A percentile compares a stretch with the other conserved stretches of the same genome.
phyloP scores from a whole-genome alignment of 2,113 vertebrate species.

The Megalops atlanticus region DNA sequence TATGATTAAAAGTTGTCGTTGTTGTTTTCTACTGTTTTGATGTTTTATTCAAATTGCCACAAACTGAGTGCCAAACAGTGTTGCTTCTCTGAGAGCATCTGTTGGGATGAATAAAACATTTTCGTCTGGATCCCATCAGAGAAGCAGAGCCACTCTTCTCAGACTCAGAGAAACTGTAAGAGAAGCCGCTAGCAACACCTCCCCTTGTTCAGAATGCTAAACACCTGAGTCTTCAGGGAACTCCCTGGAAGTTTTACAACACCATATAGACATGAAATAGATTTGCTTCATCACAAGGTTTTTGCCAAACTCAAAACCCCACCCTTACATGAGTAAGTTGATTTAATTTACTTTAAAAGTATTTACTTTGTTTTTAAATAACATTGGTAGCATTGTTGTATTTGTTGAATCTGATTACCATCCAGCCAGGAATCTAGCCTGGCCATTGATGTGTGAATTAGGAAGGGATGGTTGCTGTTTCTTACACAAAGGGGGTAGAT shows the following conservation, averaged over 20 bases:
- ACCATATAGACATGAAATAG: background rate
- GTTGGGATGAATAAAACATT: constrained; percentile 14
- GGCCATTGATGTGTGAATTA: no score
- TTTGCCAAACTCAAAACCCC: no score
- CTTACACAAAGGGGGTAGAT: no score
- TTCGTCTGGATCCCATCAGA: background rate
- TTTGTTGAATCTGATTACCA: no score
- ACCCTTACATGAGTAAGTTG: no score
- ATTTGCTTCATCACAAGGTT: background rate
- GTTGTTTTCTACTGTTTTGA: background rate
- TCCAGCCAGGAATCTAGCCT: no score
- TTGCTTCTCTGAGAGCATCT: background rate
- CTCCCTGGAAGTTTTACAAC: no score
- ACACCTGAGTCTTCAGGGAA: background rate
- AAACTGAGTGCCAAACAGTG: background rate
- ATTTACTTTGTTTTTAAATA: no score
- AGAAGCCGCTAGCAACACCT: background rate
- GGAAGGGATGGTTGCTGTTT: no score
- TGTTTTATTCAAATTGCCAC: constrained; percentile 1
- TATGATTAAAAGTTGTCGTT: background rate
- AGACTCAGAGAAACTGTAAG: background rate
- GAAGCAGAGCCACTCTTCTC: background rate
- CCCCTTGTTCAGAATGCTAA: background rate
- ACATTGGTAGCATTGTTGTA: no score
- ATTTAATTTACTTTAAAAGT: no score